Base-by-base conservation (phyloP, 2,113 vertebrate species). In the Oryzias curvinotus region DNA sequence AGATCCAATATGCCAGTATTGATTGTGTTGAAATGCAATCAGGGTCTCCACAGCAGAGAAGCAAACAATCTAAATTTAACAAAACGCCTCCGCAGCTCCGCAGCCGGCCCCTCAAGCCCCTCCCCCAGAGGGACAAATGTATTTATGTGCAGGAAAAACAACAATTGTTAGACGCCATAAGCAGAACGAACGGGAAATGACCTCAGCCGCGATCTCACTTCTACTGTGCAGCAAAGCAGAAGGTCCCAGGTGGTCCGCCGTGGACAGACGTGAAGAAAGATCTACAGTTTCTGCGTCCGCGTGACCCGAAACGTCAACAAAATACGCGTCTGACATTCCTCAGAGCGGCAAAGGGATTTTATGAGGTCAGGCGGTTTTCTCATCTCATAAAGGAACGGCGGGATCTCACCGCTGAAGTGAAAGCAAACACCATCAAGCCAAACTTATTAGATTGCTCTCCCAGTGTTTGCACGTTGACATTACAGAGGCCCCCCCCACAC, bases 1-100 rank as follows among this genome's bases (percentile, higher is more conserved):
- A 78, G 86, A 82, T 87, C 87, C 81, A 85, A 85, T 80, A 81
- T 86, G 78, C 71, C 86, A 64, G 78, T 87, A 91, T 90, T 81
- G 88, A 90, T 89, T 87, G 83, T 87, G 80, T 77, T 82, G 79
- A 87, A 89, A 89, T 83, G 82, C 85, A 91, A 88, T 91, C 86
- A 85, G 78, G 49, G 78, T 56, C 80, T 78, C 81, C 73, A 53
- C 77, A 73, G 73, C 74, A 41, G 80, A 70, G 71, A 63, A 80
- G 78, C 86, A 87, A 90, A 89, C 85, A 87, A 78, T 82, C 84
- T 77, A 83, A 83, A 87, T 84, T 84, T 78, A 89, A 88, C 85
- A 69, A 67, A 89, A 80, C 77, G 78, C 78, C 84, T 86, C 81
- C 70, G 62, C 80, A 36, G 68, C 73, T 78, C 81, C 59, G 25